These are phyloP conservation scores for Poeciliopsis presidionis DNA, from an alignment of 2,797 vertebrate species.

Conservation along the genomic window DNA sequence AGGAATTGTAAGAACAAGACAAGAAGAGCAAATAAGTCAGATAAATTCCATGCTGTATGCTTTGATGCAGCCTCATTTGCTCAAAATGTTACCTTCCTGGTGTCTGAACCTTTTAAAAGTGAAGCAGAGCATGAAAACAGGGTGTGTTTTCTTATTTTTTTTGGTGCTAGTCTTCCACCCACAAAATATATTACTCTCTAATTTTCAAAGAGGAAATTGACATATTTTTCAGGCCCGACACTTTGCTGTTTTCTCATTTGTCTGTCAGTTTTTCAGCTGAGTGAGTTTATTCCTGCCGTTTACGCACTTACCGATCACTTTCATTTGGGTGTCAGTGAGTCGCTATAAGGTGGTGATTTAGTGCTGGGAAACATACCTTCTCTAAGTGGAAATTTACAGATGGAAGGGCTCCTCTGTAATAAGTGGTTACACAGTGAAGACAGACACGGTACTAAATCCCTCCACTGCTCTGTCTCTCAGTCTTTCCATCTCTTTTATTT, in stretches of 20 bases:
- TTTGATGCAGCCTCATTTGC: slow-evolving; percentile 23
- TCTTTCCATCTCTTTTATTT: slow-evolving; percentile 31
- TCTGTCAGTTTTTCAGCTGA: slow-evolving; percentile 65
- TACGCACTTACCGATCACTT: slow-evolving; percentile 39
- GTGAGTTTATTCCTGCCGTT: slow-evolving; percentile 61
- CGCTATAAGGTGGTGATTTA: slow-evolving; percentile 64
- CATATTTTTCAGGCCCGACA: slow-evolving; percentile 68
- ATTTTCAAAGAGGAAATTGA: slow-evolving; percentile 54
- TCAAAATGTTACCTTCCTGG: background rate
- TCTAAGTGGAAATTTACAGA: slow-evolving; percentile 66
- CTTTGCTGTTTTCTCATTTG: slow-evolving; percentile 66
- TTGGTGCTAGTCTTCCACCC: slow-evolving; percentile 57
- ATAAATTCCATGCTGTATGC: slow-evolving; percentile 4
- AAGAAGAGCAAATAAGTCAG: background rate
- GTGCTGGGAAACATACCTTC: slow-evolving; percentile 51
- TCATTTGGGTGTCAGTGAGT: slow-evolving; percentile 43
- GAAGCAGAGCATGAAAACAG: slow-evolving; percentile 48
- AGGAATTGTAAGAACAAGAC: background rate
- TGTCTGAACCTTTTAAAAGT: slow-evolving; percentile 32
- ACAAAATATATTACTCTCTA: slow-evolving; percentile 48
- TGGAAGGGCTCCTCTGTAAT: slow-evolving; percentile 56
- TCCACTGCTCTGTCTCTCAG: slow-evolving; percentile 55
- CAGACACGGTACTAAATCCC: slow-evolving; percentile 63
- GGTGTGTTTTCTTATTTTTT: background rate
- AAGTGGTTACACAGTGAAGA: slow-evolving; percentile 50